phyloP scores from a whole-genome alignment of 64 coral and sea anemone genomes.

The Exaiptasia diaphana region DNA sequence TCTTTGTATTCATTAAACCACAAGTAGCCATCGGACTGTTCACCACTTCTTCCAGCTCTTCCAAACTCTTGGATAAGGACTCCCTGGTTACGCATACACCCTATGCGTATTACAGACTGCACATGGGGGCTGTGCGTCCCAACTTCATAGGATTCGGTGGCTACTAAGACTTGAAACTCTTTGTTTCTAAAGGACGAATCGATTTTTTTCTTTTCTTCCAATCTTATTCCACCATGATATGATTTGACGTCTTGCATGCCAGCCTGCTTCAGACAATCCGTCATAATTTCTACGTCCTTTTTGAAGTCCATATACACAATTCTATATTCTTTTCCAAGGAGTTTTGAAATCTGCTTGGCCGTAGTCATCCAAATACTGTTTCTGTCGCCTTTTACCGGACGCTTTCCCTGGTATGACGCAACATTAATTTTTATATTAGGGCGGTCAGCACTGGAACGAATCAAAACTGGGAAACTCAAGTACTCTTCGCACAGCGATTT shows the following conservation, averaged over 20 bases:
- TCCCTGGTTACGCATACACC: slow-evolving; percentile 49
- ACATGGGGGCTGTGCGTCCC: slow-evolving; percentile 57
- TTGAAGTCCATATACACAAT: slow-evolving; percentile 79
- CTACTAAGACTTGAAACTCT: slow-evolving; percentile 55
- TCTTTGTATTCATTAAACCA: slow-evolving; percentile 1
- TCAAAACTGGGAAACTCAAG: not conserved
- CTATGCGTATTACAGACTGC: slow-evolving; percentile 27
- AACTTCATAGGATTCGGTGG: slow-evolving; percentile 64
- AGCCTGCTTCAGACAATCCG: not conserved
- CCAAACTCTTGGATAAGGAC: slow-evolving; percentile 71
- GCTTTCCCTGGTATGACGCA: not conserved
- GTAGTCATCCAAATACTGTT: slow-evolving; percentile 10
- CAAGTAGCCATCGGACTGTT: slow-evolving; percentile 26
- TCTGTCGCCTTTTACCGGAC: not conserved
- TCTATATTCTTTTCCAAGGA: slow-evolving; percentile 29
- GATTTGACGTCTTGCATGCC: not conserved
- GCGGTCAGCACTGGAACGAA: not conserved
- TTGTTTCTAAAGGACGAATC: not conserved
- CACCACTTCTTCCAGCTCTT: slow-evolving; percentile 36
- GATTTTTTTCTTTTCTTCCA: not conserved
- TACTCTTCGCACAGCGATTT: not conserved
- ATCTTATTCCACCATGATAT: not conserved
- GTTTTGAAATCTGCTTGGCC: not conserved
- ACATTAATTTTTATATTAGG: slow-evolving; percentile 34
- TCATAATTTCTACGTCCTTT: slow-evolving; percentile 51